Conservation (phyloP, 2,113 vertebrate genomes). For the Takifugu flavidus region DNA sequence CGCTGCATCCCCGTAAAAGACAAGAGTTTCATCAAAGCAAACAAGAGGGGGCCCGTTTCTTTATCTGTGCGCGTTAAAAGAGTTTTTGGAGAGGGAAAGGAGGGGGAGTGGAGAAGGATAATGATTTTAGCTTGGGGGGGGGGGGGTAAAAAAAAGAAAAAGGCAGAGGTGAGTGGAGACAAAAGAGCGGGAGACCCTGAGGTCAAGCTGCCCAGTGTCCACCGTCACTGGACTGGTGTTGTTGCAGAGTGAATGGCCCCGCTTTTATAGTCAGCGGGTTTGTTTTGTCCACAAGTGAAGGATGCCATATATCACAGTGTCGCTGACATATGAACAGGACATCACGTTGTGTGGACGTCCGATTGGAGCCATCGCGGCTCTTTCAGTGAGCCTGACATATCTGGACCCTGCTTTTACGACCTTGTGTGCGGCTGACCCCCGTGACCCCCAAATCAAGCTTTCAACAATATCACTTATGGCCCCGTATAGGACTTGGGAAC, state of each 20-base stretch:
- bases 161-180: conserved; percentile 71
- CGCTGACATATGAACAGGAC: conserved; percentile 76
- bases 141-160: conserved; percentile 69
- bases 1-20: conserved; percentile 54
- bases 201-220: conserved; percentile 77
- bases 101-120: conserved; percentile 31
- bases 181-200: conserved; percentile 65
- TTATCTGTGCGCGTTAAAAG: conserved; percentile 70
- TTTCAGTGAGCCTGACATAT: conserved; percentile 57
- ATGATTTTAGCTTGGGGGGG: conserved; percentile 64
- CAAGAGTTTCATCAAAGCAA: conserved; percentile 74
- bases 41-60: conserved; percentile 62
- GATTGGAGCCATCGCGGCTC: conserved; percentile 45
- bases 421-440: conserved; percentile 49
- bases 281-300: conserved; percentile 69
- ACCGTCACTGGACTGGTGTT: conserved; percentile 57
- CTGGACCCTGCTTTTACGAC: conserved; percentile 59
- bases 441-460: conserved; percentile 23
- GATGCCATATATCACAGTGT: conserved; percentile 73
- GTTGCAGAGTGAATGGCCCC: conserved; percentile 43
- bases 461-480: conserved; percentile 43
- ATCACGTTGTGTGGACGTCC: conserved; percentile 64
- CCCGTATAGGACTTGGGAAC: conserved; percentile 34
- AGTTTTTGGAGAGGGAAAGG: conserved; percentile 36
- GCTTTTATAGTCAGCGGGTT: conserved; percentile 68